phyloP scores from a whole-genome alignment of 2,888 invertebrate genomes.

The Linyphia triangularis region DNA sequence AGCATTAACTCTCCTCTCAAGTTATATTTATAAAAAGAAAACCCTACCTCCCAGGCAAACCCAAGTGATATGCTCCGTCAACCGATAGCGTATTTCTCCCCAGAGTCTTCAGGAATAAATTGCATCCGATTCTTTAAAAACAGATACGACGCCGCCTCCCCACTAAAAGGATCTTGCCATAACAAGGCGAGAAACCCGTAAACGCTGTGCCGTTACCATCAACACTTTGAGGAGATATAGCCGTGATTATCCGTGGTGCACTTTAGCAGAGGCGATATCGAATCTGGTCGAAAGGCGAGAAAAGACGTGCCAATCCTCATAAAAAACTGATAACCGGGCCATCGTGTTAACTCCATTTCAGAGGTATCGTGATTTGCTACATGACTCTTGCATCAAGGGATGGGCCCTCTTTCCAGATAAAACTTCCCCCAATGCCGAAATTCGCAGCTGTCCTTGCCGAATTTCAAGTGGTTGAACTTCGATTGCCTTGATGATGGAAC shows the following conservation, averaged over 20 bases:
- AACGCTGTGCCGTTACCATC: slow-evolving; percentile 18
- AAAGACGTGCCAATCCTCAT: background rate
- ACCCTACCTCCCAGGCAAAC: background rate
- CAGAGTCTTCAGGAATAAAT: background rate
- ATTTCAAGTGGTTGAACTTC: background rate
- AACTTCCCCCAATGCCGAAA: background rate
- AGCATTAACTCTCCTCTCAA: background rate
- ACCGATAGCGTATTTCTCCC: background rate
- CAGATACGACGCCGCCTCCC: background rate
- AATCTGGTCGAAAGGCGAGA: slow-evolving; percentile 8
- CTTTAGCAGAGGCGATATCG: background rate
- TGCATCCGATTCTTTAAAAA: slow-evolving; percentile 20
- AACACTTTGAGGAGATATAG: no score
- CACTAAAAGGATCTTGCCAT: slow-evolving; percentile 24
- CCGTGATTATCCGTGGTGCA: background rate
- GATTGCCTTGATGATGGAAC: background rate
- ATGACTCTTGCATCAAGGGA: background rate
- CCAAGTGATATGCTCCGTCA: background rate
- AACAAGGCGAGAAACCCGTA: background rate
- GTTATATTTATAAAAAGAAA: no score
- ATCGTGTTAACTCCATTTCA: slow-evolving; percentile 1
- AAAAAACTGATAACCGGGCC: background rate
- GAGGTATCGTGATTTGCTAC: background rate
- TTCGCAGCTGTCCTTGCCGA: background rate
- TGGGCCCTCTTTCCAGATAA: background rate